phyloP scores from a whole-genome alignment of 2,797 vertebrate species.

The Bovichtus variegatus region DNA sequence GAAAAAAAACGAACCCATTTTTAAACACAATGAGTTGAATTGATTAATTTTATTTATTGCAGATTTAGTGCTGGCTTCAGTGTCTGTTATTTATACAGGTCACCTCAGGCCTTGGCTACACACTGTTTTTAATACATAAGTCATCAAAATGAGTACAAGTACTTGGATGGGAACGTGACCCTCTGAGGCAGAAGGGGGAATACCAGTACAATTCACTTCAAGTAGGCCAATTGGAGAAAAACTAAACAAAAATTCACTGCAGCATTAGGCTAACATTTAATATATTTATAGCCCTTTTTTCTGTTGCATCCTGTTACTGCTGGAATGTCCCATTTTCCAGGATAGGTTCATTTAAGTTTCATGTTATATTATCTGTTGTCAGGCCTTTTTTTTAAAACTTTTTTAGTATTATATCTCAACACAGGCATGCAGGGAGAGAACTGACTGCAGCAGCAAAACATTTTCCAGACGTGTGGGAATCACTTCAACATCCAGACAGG shows the following conservation, averaged over 20 bases:
- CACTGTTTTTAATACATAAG: constrained; percentile 22
- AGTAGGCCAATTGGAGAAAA: not conserved
- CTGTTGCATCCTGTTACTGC: constrained; percentile 1
- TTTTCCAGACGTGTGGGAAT: not conserved
- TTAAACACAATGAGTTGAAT: not conserved
- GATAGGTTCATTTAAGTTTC: not conserved
- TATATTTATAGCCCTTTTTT: not conserved
- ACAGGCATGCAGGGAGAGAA: not conserved
- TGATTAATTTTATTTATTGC: constrained; percentile 18
- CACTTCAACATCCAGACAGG: not conserved
- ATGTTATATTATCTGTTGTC: constrained; percentile 25
- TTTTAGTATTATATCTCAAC: not conserved
- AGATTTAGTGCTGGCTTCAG: not conserved
- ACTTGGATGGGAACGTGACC: constrained; percentile 22
- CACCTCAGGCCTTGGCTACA: constrained; percentile 20
- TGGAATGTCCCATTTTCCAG: constrained; percentile 11
- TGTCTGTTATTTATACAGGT: constrained; percentile 23
- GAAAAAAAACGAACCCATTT: not conserved
- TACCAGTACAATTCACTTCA: constrained; percentile 4
- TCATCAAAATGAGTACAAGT: constrained; percentile 35
- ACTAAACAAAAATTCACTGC: not conserved
- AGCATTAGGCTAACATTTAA: not conserved
- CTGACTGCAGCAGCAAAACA: not conserved
- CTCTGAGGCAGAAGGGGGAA: not conserved
- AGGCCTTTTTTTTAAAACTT: not conserved